These are phyloP conservation scores for Sylvilagus bachmani DNA, from an alignment of 2,113 vertebrate species.

Conservation along the genomic window DNA sequence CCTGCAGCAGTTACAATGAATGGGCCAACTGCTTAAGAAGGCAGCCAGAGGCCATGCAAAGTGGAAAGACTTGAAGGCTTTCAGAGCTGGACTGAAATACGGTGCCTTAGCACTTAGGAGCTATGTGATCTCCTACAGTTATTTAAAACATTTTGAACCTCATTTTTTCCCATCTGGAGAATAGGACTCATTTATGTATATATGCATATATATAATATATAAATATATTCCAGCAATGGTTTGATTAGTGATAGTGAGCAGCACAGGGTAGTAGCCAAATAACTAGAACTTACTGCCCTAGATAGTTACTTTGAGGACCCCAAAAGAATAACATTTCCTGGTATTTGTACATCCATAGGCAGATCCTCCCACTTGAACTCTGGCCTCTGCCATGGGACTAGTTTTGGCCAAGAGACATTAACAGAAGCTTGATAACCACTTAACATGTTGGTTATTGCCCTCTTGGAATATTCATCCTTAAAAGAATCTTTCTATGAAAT, in stretches of 20 bases:
- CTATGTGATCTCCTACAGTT: background rate
- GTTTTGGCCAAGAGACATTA: conserved; percentile 33
- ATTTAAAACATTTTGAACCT: conserved; percentile 13
- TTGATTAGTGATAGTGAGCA: conserved; percentile 11
- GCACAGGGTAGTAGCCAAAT: background rate
- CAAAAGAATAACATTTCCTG: background rate
- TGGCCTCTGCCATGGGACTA: background rate
- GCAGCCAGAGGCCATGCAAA: no score
- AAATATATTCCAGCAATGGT: background rate
- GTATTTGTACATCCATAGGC: background rate
- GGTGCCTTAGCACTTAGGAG: background rate
- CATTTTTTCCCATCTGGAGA: conserved; percentile 9
- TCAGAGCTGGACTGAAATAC: background rate
- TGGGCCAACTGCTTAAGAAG: background rate
- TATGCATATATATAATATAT: no score
- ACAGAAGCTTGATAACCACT: background rate
- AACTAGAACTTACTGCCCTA: background rate
- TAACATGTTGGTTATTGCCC: background rate
- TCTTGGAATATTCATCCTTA: conserved; percentile 8
- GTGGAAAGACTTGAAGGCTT: background rate
- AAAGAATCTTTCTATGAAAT: background rate
- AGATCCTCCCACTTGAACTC: background rate
- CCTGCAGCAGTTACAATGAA: background rate
- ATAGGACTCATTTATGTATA: background rate
- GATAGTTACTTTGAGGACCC: background rate